Evolutionary conservation across 2,113 vertebrate genomes (phyloP).

Genomic region (Ceyx melanurus): DNA sequence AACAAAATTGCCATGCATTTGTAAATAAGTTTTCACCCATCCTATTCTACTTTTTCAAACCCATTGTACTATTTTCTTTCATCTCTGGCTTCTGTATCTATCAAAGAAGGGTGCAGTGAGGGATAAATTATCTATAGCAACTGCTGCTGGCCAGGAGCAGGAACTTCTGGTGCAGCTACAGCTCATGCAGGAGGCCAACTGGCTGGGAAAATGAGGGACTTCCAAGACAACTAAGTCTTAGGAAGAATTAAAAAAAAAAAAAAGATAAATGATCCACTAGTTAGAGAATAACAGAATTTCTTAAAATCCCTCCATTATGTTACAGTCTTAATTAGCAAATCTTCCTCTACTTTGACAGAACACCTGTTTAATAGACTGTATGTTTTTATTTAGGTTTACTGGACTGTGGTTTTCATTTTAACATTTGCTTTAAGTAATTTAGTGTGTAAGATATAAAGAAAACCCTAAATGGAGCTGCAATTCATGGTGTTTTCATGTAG

Average conservation of each 20-base stretch:
- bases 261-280: accelerated
- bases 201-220: background rate
- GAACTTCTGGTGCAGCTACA: background rate
- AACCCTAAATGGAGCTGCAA: background rate
- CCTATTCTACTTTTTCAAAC: background rate
- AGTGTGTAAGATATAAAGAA: background rate
- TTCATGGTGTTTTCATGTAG: background rate
- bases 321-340: background rate
- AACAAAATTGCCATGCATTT: background rate
- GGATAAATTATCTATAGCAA: background rate
- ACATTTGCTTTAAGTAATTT: background rate
- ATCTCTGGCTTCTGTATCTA: background rate
- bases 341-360: background rate
- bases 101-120: background rate
- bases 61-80: background rate
- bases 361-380: background rate
- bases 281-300: background rate
- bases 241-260: background rate
- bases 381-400: background rate
- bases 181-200: background rate
- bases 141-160: background rate
- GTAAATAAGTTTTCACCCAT: background rate
- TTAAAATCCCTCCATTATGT: background rate
- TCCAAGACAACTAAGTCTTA: background rate
- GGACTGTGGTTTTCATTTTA: background rate